Percentiles rank a stretch among this genome's conserved stretches.
Evolutionary conservation across 2,113 vertebrate genomes (phyloP).

Genomic region (Panthera uncia): DNA sequence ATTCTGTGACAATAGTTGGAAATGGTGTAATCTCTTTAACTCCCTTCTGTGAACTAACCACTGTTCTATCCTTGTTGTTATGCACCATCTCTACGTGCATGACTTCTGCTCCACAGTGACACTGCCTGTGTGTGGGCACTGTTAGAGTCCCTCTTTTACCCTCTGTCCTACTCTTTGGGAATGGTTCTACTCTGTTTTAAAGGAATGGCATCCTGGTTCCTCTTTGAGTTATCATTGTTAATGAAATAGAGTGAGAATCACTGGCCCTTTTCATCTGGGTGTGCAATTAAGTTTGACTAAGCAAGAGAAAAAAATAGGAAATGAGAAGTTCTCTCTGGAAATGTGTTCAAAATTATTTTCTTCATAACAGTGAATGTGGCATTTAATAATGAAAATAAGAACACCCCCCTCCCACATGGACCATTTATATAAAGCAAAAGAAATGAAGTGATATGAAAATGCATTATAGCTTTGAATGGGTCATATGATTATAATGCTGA

Average conservation of each 20-base stretch:
- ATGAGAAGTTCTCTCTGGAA: neutral
- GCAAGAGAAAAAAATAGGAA: neutral
- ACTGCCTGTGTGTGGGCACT: no score
- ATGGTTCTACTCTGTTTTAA: neutral
- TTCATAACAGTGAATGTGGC: neutral
- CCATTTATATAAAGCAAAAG: conserved; percentile 36
- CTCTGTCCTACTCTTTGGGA: neutral
- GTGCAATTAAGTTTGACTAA: conserved; percentile 21
- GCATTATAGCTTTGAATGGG: neutral
- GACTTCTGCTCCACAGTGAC: neutral
- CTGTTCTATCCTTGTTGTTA: neutral
- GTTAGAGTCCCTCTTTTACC: neutral
- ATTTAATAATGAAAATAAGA: conserved; percentile 29
- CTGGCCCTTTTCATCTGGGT: neutral
- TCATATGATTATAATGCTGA: neutral
- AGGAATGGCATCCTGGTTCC: neutral
- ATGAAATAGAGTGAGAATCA: neutral
- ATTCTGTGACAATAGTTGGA: neutral
- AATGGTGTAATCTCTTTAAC: neutral
- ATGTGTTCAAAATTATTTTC: conserved; percentile 15
- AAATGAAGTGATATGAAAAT: neutral
- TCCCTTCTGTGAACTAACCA: neutral
- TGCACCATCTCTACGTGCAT: neutral
- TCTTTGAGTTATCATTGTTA: neutral
- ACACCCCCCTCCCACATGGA: neutral